A percentile compares a stretch with the other conserved stretches of the same genome.
Evolutionary conservation across 30 jellyfish, hydroid and myxozoan genomes (phyloP).

Genomic region (Hydractinia echinata): DNA sequence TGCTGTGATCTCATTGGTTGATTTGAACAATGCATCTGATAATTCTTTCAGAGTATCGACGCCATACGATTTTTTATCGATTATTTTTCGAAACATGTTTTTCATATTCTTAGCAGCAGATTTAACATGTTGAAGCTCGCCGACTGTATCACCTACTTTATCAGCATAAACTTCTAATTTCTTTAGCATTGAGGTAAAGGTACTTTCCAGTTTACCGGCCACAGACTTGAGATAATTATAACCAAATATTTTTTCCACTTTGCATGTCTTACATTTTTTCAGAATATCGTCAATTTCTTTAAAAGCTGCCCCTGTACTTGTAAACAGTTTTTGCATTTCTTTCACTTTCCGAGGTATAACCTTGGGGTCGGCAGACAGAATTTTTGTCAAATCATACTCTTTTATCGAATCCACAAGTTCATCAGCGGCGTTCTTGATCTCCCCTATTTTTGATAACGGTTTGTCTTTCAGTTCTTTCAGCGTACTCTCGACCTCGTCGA

Average conservation of each 20-base stretch:
- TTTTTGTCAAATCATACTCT: constrained; percentile 49
- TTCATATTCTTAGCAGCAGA: constrained; percentile 38
- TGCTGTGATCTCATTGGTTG: constrained; percentile 42
- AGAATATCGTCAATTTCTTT: constrained; percentile 45
- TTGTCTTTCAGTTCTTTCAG: constrained; percentile 65
- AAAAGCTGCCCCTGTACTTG: constrained; percentile 34
- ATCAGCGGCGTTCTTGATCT: constrained; percentile 66
- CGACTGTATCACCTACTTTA: constrained; percentile 42
- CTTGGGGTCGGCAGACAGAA: constrained; percentile 61
- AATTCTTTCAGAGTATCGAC: constrained; percentile 42
- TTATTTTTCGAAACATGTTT: constrained; percentile 41
- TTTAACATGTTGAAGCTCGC: constrained; percentile 45
- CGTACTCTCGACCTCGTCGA: constrained; percentile 47
- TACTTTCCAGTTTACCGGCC: constrained; percentile 36
- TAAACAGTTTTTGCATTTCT: constrained; percentile 55
- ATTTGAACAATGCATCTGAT: constrained; percentile 44
- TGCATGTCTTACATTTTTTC: constrained; percentile 58
- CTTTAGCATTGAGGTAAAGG: constrained; percentile 11
- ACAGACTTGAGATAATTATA: constrained; percentile 49
- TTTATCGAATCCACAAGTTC: constrained; percentile 39
- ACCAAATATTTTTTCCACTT: constrained; percentile 61
- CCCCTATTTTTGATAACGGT: constrained; percentile 76
- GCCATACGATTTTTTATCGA: constrained; percentile 7
- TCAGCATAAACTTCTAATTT: constrained; percentile 46
- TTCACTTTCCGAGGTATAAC: constrained; percentile 40